A percentile compares a stretch with the other conserved stretches of the same genome.
Evolutionary conservation across 2,888 invertebrate genomes (phyloP).

Genomic region (Stenurella melanura): DNA sequence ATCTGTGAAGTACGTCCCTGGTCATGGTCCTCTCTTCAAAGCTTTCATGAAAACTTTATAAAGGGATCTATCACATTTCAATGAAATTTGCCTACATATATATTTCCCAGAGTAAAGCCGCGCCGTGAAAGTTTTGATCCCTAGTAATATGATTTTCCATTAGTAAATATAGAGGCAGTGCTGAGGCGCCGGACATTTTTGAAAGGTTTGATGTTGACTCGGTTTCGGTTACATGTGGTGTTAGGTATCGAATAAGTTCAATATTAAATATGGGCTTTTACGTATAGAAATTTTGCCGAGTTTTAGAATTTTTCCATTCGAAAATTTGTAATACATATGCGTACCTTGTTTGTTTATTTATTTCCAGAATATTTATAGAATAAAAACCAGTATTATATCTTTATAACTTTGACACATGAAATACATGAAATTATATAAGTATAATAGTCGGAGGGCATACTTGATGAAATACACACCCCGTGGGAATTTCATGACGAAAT

Average conservation of each 20-base stretch:
- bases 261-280: not conserved
- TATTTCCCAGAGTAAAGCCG: not conserved
- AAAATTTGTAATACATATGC: too few relatives aligned
- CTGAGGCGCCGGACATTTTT: not conserved
- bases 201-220: constrained; percentile 22
- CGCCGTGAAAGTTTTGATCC: not conserved
- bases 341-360: too few relatives aligned
- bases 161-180: constrained; percentile 7
- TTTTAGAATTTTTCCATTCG: not conserved
- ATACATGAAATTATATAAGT: too few relatives aligned
- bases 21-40: not conserved
- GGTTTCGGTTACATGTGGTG: constrained; percentile 12
- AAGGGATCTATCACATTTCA: constrained; percentile 32
- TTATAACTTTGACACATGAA: too few relatives aligned
- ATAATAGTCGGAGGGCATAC: too few relatives aligned
- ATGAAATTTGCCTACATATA: constrained; percentile 33
- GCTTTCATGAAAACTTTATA: constrained; percentile 13
- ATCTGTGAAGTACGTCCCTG: constrained; percentile 14
- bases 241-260: not conserved
- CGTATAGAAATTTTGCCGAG: not conserved
- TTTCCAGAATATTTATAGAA: too few relatives aligned
- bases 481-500: too few relatives aligned
- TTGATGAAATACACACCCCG: too few relatives aligned
- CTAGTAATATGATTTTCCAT: constrained; percentile 29
- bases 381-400: too few relatives aligned